Evolutionary conservation across 2,888 invertebrate genomes (phyloP).

Genomic region (Drosophila neutralis): DNA sequence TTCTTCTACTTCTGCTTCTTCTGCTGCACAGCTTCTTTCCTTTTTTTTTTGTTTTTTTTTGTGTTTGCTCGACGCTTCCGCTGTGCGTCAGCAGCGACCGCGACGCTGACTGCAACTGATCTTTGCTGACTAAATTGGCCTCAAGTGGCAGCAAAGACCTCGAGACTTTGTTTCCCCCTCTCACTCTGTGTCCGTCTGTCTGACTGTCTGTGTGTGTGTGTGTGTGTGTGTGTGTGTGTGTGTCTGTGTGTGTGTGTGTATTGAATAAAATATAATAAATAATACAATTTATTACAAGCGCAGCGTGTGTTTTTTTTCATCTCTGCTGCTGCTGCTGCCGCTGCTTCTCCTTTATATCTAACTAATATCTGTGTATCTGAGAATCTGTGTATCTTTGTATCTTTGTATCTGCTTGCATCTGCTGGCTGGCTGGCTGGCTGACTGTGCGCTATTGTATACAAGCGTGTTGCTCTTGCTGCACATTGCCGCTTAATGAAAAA

Average conservation of each 20-base stretch:
- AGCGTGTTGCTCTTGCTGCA: conserved; percentile 32
- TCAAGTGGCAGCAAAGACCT: conserved; percentile 55
- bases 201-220: not conserved
- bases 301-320: conserved; percentile 53
- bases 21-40: conserved; percentile 29
- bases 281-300: conserved; percentile 75
- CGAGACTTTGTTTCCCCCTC: conserved; percentile 3
- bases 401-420: conserved; percentile 48
- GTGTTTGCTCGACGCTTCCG: conserved; percentile 66
- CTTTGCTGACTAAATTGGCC: conserved; percentile 65
- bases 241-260: conserved; percentile 10
- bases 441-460: conserved; percentile 51
- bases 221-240: not conserved
- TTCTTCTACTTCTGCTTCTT: not conserved
- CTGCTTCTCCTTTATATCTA: conserved; percentile 31
- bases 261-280: conserved; percentile 79
- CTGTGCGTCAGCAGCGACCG: conserved; percentile 50
- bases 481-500: conserved; percentile 64
- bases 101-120: conserved; percentile 46
- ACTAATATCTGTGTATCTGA: conserved; percentile 17
- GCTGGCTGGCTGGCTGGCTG: conserved; percentile 23
- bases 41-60: not conserved
- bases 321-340: not conserved
- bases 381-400: not conserved
- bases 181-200: not conserved